Conservation (phyloP, 2,797 vertebrate species). For the Fistularia tabacaria region DNA sequence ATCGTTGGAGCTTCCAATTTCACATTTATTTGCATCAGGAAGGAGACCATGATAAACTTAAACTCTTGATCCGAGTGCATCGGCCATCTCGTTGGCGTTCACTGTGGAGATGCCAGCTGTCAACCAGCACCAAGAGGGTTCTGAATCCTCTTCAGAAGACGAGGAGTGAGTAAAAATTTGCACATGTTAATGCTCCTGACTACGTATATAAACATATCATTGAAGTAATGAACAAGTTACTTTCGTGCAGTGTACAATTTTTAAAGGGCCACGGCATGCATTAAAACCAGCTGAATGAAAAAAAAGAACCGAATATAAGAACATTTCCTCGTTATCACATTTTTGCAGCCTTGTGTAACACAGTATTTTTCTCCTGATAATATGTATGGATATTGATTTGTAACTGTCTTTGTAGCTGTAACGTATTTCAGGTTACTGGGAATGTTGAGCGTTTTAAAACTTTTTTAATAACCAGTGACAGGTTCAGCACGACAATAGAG, state of each 20-base stretch:
- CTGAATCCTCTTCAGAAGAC: constrained; percentile 77
- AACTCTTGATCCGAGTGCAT: constrained; percentile 39
- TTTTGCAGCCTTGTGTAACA: too few relatives aligned
- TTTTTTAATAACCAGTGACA: constrained; percentile 33
- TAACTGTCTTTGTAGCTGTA: too few relatives aligned
- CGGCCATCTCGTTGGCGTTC: constrained; percentile 32
- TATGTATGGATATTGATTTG: too few relatives aligned
- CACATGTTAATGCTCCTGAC: background rate
- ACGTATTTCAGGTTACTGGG: too few relatives aligned
- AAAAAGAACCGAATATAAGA: too few relatives aligned
- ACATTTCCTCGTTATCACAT: too few relatives aligned
- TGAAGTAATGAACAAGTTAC: too few relatives aligned
- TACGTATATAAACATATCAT: background rate
- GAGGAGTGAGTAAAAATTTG: constrained; percentile 68
- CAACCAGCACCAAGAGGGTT: constrained; percentile 79
- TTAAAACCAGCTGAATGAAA: too few relatives aligned
- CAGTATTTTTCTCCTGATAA: too few relatives aligned
- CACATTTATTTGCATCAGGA: constrained; percentile 19
- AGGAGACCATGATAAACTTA: constrained; percentile 37
- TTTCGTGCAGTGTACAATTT: too few relatives aligned
- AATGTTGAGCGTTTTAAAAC: background rate
- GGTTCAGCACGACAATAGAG: background rate
- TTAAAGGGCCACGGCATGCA: too few relatives aligned
- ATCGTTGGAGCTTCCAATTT: background rate
- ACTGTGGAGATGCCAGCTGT: constrained; percentile 81